Conservation (phyloP, 2,797 vertebrate species). For the Harpagifer antarcticus region DNA sequence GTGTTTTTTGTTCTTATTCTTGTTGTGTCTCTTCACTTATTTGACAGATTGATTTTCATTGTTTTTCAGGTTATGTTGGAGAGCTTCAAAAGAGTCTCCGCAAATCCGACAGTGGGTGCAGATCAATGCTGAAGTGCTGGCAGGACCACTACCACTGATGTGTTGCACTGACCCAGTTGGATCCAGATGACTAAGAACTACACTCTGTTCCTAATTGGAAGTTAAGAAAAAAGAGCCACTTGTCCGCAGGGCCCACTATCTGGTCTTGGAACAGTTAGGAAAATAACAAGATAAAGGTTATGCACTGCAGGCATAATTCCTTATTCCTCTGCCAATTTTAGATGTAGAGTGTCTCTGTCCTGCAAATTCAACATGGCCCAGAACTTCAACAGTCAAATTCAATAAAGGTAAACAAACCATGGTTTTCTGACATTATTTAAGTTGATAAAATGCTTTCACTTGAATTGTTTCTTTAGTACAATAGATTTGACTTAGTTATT, state of each 20-base stretch:
- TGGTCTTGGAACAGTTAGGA: conserved; percentile 53
- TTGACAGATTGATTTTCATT: conserved; percentile 39
- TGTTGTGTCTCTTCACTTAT: conserved; percentile 2
- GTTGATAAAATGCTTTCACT: conserved; percentile 5
- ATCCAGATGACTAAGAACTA: conserved; percentile 58
- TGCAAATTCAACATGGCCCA: conserved; percentile 65
- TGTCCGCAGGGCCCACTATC: conserved; percentile 49
- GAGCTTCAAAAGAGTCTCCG: conserved; percentile 42
- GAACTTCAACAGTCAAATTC: conserved; percentile 44
- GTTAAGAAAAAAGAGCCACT: conserved; percentile 26
- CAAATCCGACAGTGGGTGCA: conserved; percentile 30
- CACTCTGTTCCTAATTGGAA: conserved; percentile 33
- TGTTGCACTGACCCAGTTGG: conserved; percentile 28
- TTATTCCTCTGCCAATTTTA: conserved; percentile 31
- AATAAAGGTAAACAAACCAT: conserved; percentile 66
- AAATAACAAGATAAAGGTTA: conserved; percentile 69
- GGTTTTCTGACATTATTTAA: conserved; percentile 22
- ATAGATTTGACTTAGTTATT: no score
- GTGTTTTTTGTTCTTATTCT: neutral
- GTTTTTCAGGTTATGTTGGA: conserved; percentile 71
- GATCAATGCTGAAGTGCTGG: conserved; percentile 44
- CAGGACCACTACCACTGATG: conserved; percentile 34
- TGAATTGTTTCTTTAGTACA: neutral
- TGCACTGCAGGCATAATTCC: conserved; percentile 53
- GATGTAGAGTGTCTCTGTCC: conserved; percentile 31